Evolutionary conservation across 2,113 vertebrate species (phyloP), one percentile per base, ranked within the genome.

Genomic region (Upupa epops): DNA sequence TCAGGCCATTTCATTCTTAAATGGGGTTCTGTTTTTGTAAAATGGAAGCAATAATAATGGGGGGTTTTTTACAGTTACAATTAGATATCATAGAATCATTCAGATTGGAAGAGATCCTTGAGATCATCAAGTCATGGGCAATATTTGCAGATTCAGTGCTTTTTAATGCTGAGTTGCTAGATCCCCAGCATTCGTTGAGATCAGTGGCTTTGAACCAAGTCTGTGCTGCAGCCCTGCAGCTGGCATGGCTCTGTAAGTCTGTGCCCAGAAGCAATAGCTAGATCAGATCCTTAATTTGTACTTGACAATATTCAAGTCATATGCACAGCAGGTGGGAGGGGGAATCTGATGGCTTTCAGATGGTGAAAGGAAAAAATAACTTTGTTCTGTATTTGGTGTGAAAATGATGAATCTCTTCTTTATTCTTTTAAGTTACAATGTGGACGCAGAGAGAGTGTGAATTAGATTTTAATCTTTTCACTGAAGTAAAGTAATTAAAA

Each of bases 401-500:
- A 91, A 92, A 94, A 65, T 75, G 9, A 82, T 95, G 68, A 74
- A 88, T 86, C 46, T 88, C 28, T 93, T 82, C 60, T 54, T 46
- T 78, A 70, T 82, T 82, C 32, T 59, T 89, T 85, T 36, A 55
- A 79, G 28, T 59, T 91, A 61, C 58, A 86, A 46, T 18, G 19
- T 34, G 54, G 89, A 76, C 61, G 17, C 72, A 28, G 59, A 81
- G 26, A 0, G 0, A 72, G 46, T 79, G 61, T 80, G 80, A 36
- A 32, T 70, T 51, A 82, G 71, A 88, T 95, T 88, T 84, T 92
- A 56, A 95, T 94, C 92, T 79, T 94, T 90, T 83, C 48, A 79
- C 56, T 32, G 48, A 90, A 89, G 74, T 66, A 73, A 94, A 91
- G 87, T 94, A 94, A 96, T 96, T 95, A 93, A 93, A 92, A 93